Evolutionary conservation across 2,888 invertebrate genomes (phyloP).

Genomic region (Petrolisthes manimaculis): DNA sequence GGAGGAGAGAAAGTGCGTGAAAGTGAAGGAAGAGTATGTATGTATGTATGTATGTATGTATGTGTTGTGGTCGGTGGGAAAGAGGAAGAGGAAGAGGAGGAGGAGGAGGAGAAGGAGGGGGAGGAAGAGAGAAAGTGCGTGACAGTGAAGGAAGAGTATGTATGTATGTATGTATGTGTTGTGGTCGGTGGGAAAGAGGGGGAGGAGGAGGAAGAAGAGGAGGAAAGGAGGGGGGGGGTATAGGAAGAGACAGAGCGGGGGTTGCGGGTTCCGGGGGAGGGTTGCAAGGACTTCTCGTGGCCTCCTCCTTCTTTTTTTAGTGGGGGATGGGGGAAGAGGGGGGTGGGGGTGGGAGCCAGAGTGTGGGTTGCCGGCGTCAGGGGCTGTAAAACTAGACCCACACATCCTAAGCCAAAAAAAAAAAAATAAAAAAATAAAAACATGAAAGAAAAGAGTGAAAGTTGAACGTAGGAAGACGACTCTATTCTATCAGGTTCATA

Average conservation of each 20-base stretch:
- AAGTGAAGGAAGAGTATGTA: background rate
- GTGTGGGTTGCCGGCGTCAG: background rate
- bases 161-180: too few relatives aligned
- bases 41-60: too few relatives aligned
- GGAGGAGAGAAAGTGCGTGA: background rate
- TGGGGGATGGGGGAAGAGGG: background rate
- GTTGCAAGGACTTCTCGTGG: background rate
- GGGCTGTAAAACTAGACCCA: slow-evolving; percentile 2
- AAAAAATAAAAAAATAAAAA: background rate
- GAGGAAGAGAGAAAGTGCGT: background rate
- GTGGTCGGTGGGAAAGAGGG: background rate
- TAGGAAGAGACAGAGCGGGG: background rate
- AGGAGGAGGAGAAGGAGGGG: background rate
- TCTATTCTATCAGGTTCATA: background rate
- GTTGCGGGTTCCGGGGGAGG: background rate
- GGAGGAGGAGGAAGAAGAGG: background rate
- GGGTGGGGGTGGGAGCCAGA: background rate
- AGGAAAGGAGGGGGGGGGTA: background rate
- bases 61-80: background rate
- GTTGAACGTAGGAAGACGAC: background rate
- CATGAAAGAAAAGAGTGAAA: background rate
- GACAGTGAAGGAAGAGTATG: background rate
- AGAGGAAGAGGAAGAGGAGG: background rate
- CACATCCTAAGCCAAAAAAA: background rate
- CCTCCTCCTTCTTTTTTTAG: background rate